These are phyloP conservation scores for Lampropteryx suffumata DNA, from an alignment of 2,888 invertebrate genomes.

Conservation along the genomic window DNA sequence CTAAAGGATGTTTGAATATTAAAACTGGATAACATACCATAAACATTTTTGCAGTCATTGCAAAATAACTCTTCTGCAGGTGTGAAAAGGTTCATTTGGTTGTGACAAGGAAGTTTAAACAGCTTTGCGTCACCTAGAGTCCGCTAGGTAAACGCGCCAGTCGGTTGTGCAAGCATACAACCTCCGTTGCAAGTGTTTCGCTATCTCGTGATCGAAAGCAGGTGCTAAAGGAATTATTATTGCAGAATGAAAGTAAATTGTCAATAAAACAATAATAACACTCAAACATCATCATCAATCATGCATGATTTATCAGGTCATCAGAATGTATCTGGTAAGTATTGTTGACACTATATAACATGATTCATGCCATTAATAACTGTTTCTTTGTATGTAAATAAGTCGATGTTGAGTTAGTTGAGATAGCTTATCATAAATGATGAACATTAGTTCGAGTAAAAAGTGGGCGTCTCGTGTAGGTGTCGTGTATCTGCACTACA, in stretches of 20 bases:
- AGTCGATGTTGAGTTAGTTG: slow-evolving; percentile 1
- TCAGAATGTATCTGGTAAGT: slow-evolving; percentile 3
- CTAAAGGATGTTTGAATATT: slow-evolving; percentile 21
- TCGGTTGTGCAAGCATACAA: slow-evolving; percentile 49
- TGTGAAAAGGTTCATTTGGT: slow-evolving; percentile 14
- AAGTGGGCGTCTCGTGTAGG: slow-evolving; percentile 37
- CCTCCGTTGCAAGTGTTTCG: slow-evolving; percentile 31
- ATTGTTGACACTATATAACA: background rate
- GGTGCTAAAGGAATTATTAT: slow-evolving; percentile 21
- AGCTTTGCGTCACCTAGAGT: slow-evolving; percentile 13
- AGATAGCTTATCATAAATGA: slow-evolving; percentile 16
- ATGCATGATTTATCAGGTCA: slow-evolving; percentile 12
- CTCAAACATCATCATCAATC: background rate
- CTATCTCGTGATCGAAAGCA: slow-evolving; percentile 40
- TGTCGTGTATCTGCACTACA: background rate
- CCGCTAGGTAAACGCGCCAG: slow-evolving; percentile 4
- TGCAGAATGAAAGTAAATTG: slow-evolving; percentile 28
- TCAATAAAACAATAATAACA: background rate
- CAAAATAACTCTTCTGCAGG: slow-evolving; percentile 11
- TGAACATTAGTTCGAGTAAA: slow-evolving; percentile 13
- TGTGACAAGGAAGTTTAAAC: slow-evolving; percentile 6
- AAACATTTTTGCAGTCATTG: slow-evolving; percentile 8
- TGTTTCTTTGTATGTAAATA: slow-evolving; percentile 12
- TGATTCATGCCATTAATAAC: slow-evolving; percentile 10
- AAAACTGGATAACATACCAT: slow-evolving; percentile 14